A percentile compares a stretch with the other conserved stretches of the same genome.
Evolutionary conservation across 2,113 vertebrate species (phyloP).

Genomic region (Varanus salvator): DNA sequence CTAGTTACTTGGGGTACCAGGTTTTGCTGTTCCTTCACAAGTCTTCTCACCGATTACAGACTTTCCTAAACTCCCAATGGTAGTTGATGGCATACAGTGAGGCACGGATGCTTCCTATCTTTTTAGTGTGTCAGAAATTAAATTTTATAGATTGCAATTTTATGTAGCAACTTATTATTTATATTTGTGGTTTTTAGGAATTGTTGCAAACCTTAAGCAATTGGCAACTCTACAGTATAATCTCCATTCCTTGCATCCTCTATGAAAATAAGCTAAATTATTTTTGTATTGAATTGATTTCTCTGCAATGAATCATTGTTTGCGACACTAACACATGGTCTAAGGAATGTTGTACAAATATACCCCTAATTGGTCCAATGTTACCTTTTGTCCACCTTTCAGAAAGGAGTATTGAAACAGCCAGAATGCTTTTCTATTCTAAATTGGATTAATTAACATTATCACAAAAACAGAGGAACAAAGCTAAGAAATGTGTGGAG

Average conservation of each 20-base stretch:
- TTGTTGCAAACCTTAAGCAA: too few species aligned
- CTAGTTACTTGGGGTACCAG: not conserved
- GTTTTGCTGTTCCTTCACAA: not conserved
- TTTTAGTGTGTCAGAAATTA: too few species aligned
- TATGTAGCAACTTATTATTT: too few species aligned
- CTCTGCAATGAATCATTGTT: constrained; percentile 8
- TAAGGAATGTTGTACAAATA: constrained; percentile 41
- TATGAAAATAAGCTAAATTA: constrained; percentile 22
- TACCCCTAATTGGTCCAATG: constrained; percentile 57
- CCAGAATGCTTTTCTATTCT: constrained; percentile 67
- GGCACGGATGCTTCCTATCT: too few species aligned
- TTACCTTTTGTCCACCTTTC: constrained; percentile 63
- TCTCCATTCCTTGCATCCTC: constrained; percentile 26
- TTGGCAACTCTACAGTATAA: not conserved
- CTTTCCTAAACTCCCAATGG: too few species aligned
- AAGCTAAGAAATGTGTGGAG: constrained; percentile 69
- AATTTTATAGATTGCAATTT: too few species aligned
- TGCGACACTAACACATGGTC: constrained; percentile 23
- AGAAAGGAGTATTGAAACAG: constrained; percentile 54
- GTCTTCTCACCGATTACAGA: not conserved
- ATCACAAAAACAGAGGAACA: constrained; percentile 76
- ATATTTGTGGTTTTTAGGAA: too few species aligned
- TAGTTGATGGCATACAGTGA: too few species aligned
- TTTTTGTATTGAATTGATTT: not conserved
- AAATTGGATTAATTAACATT: constrained; percentile 79